Base-by-base conservation (phyloP, 2,113 vertebrate genomes). In the Setophaga kirtlandii region DNA sequence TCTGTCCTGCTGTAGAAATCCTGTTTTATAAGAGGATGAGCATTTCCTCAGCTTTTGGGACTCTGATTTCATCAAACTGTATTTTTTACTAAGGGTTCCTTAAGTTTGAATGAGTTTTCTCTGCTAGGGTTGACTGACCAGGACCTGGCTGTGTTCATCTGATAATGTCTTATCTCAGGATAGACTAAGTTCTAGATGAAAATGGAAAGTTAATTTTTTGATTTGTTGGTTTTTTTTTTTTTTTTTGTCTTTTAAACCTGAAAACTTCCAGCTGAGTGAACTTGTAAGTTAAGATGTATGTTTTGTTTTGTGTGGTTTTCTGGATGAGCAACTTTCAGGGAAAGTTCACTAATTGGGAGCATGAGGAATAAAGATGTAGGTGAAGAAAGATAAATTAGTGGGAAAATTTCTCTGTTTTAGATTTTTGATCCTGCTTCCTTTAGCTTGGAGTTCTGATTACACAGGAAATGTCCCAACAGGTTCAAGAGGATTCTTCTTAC, bases 81-180 rank as follows among this genome's bases (percentile, higher is more conserved):
- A 0, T 21, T 53, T 89, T 58, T 42, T 21, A 9, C 31, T 52
- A 21, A 74, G 4, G 6, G 18, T 3, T 71, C 74, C 6, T 70
- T 7, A 30, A 75, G 15, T 33, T 15, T 62, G 21, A 7, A 18
- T 50, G 39, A 21, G 19, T 56, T 3, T 44, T 88, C 11, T 56
- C 9, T 85, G 20, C 60, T 47, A 15, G 35, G 23, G 30, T 33
- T 59, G 33, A 15, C 35, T 31, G 18, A 18, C 1, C 10, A 60
- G 44, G 33, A 15, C 47, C 19, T 3, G 0, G 0, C 28, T 42
- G 31, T 41, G 23, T 75, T 87, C 55, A 5, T 67, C 16, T 30
- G 30, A 1, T 17, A 3, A 23, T 37, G 21, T 24, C 10, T 5
- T 2, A 4, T 35, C 6, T 28, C 8, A 30, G 23, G 21, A 15